Evolutionary conservation across 2,113 vertebrate species (phyloP).

Genomic region (Corythornis cristatus): DNA sequence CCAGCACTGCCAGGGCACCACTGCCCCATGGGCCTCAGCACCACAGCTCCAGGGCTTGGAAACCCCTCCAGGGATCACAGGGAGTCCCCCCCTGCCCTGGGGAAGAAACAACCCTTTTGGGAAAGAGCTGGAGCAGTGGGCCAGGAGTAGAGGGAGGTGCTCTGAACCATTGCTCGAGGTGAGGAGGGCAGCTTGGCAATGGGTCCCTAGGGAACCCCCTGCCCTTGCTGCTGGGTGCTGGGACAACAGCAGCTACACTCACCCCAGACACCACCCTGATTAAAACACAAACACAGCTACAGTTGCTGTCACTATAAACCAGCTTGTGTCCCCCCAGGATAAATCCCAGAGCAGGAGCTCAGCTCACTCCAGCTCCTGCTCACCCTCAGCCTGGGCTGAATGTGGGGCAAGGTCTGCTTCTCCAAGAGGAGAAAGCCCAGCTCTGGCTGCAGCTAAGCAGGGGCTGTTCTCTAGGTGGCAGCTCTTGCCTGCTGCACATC

Average conservation of each 20-base stretch:
- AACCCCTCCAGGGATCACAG: not conserved
- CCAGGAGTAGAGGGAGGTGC: not conserved
- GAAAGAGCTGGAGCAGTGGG: not conserved
- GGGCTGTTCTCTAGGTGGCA: constrained; percentile 38
- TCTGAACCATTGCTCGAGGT: not conserved
- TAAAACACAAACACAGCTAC: not conserved
- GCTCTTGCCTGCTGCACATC: not conserved
- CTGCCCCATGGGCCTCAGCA: not conserved
- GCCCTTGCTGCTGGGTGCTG: fast-evolving
- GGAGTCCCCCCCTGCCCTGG: not conserved
- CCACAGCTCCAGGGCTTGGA: not conserved
- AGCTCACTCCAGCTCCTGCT: fast-evolving
- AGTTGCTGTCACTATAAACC: fast-evolving
- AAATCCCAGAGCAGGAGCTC: not conserved
- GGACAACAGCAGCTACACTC: fast-evolving
- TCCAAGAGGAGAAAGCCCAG: fast-evolving
- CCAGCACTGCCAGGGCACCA: not conserved
- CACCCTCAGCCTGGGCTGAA: fast-evolving
- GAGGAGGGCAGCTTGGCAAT: not conserved
- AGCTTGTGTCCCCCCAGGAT: no score
- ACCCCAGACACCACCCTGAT: fast-evolving
- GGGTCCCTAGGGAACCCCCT: not conserved
- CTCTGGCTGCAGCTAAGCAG: not conserved
- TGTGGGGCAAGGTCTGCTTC: fast-evolving
- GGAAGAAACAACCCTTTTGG: not conserved